These are phyloP conservation scores for Pseudochirops cupreus DNA, from an alignment of 2,797 vertebrate genomes.

Conservation along the genomic window DNA sequence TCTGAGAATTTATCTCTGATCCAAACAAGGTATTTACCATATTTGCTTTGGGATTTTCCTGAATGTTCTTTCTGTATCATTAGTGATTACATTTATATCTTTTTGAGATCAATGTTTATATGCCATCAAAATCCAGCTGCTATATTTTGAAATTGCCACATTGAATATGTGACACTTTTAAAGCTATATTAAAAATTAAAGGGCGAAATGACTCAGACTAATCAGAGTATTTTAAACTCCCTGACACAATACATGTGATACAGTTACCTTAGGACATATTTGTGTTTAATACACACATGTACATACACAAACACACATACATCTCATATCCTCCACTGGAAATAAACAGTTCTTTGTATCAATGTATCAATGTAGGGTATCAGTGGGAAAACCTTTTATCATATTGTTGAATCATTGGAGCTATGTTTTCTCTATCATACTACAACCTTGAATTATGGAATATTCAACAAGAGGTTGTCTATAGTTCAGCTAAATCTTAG, in stretches of 20 bases:
- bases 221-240: not conserved
- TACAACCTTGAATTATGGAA: not conserved
- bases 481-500: not conserved
- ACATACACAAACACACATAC: not conserved
- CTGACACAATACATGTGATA: not conserved
- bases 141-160: not conserved
- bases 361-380: not conserved
- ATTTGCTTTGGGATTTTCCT: not conserved
- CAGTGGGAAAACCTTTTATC: conserved; percentile 11
- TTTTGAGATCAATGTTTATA: conserved; percentile 15
- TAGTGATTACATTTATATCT: not conserved
- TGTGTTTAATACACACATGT: not conserved
- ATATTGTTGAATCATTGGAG: conserved; percentile 8
- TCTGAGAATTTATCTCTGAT: not conserved
- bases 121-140: not conserved
- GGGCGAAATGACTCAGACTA: not conserved
- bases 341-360: not conserved
- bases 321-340: not conserved
- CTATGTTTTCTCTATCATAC: not conserved
- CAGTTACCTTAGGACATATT: not conserved
- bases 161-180: not conserved
- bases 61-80: not conserved
- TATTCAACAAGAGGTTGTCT: not conserved
- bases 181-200: not conserved
- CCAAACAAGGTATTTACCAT: not conserved